Base-by-base conservation (phyloP, 1,140 invertebrate species). In the Sitodiplosis mosellana region DNA sequence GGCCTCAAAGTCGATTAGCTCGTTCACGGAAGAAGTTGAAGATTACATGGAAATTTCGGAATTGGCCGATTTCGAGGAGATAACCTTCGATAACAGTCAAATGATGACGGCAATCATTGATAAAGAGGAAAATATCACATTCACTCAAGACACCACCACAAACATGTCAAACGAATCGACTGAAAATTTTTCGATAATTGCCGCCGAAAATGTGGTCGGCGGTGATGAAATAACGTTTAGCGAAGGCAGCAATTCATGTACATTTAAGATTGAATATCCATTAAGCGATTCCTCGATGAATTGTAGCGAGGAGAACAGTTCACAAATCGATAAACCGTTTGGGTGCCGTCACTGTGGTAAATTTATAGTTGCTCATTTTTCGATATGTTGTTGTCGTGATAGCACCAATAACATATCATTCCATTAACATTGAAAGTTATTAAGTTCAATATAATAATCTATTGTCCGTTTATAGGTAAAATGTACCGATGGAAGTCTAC, bases 401-500 rank as follows among this genome's bases (percentile, higher is more conserved):
- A n/a, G n/a, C n/a, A n/a, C n/a, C n/a, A n/a, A n/a, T n/a, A n/a
- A n/a, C n/a, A n/a, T n/a, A n/a, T n/a, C n/a, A n/a, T n/a, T n/a
- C n/a, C n/a, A n/a, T n/a, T n/a, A n/a, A n/a, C n/a, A n/a, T n/a
- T n/a, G n/a, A n/a, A n/a, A n/a, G n/a, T n/a, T n/a, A n/a, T n/a
- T n/a, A n/a, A n/a, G n/a, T n/a, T n/a, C n/a, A n/a, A n/a, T n/a
- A n/a, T n/a, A n/a, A n/a, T n/a, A n/a, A n/a, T n/a, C n/a, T n/a
- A n/a, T n/a, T n/a, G n/a, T n/a, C n/a, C n/a, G n/a, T n/a, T n/a
- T n/a, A n/a, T n/a, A n/a, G n/a, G n/a, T n/a, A 85, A 84, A 59
- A 72, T 77, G 20, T 86, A 86, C 59, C 70, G 81, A 54, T 85
- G 82, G 82, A 84, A 84, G 59, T 83, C 80, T 14, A 84, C 81